These are phyloP conservation scores for Eilema depressum DNA, from an alignment of 2,888 invertebrate genomes.

Conservation along the genomic window DNA sequence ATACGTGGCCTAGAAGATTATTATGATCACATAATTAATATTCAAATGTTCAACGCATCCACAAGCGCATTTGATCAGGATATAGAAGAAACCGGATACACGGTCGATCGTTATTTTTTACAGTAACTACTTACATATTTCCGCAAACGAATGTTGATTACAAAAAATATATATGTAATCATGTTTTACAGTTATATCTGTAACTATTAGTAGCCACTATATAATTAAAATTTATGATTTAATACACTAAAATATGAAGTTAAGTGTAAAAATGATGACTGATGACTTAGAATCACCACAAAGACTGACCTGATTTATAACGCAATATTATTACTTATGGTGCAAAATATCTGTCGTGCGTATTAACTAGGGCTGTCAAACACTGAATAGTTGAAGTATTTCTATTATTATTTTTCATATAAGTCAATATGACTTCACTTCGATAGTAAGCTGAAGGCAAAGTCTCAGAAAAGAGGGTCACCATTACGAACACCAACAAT, in stretches of 20 bases:
- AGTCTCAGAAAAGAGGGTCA: too few relatives aligned
- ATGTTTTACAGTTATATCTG: neutral
- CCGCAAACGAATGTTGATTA: constrained; percentile 20
- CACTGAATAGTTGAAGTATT: neutral
- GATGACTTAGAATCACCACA: neutral
- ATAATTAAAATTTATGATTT: neutral
- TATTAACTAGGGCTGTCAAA: neutral
- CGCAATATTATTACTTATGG: neutral
- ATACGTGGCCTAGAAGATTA: neutral
- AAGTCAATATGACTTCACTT: too few relatives aligned
- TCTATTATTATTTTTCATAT: too few relatives aligned
- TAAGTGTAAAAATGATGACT: neutral
- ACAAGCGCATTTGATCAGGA: neutral
- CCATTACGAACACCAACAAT: too few relatives aligned
- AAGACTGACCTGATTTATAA: neutral
- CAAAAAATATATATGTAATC: neutral
- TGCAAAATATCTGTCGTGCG: neutral
- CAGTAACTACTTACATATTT: constrained; percentile 22
- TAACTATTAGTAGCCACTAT: neutral
- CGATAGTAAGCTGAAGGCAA: too few relatives aligned
- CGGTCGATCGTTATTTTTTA: neutral
- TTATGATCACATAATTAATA: neutral
- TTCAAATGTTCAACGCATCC: constrained; percentile 2
- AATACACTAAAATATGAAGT: constrained; percentile 3
- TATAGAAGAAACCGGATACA: neutral